A percentile compares a stretch with the other conserved stretches of the same genome.
phyloP scores from a whole-genome alignment of 2,113 vertebrate genomes.

The Malurus melanocephalus region DNA sequence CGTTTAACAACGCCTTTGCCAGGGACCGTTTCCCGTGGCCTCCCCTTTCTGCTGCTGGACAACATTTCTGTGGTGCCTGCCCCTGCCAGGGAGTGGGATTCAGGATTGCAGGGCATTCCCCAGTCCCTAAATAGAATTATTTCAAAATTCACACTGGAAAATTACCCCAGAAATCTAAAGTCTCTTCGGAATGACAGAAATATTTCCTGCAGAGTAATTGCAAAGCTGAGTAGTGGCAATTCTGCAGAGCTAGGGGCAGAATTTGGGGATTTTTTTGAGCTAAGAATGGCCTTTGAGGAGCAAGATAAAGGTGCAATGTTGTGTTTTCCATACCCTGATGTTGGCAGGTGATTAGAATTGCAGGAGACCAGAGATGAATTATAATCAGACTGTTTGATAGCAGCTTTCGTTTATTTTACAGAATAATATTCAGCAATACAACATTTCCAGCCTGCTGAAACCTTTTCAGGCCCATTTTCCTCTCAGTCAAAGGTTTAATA shows the following conservation, averaged over 20 bases:
- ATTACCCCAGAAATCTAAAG: background rate
- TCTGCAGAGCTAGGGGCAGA: background rate
- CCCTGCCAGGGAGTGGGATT: background rate
- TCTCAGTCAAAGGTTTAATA: background rate
- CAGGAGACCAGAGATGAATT: background rate
- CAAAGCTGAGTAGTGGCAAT: background rate
- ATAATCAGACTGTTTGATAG: background rate
- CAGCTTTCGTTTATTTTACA: background rate
- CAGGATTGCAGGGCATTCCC: background rate
- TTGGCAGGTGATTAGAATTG: background rate
- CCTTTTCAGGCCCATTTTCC: background rate
- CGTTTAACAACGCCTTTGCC: conserved; percentile 38
- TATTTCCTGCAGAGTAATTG: background rate
- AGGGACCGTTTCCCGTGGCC: conserved; percentile 59
- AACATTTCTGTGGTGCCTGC: background rate
- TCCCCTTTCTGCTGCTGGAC: background rate
- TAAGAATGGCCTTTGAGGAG: background rate
- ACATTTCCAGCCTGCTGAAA: background rate
- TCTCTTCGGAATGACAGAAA: background rate
- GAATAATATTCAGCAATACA: background rate
- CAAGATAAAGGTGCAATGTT: background rate
- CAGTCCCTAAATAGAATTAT: background rate
- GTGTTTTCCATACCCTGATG: background rate
- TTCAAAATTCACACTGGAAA: background rate
- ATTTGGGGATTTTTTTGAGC: fast-evolving